These are phyloP conservation scores for Catocala nupta DNA, from an alignment of 2,888 invertebrate genomes.

Conservation along the genomic window DNA sequence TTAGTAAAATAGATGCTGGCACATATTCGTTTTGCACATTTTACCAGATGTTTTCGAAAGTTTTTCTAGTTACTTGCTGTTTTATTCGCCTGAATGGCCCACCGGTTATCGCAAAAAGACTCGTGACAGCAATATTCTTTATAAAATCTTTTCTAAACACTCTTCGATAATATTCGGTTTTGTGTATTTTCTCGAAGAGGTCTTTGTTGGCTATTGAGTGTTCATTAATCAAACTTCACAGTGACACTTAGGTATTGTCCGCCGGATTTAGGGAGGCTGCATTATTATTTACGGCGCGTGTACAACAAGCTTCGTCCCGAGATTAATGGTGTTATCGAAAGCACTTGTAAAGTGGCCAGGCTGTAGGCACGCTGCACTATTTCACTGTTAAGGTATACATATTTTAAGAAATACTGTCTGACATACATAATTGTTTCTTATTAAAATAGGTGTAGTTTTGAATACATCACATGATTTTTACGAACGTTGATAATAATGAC, in stretches of 20 bases:
- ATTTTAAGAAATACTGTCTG: slow-evolving; percentile 12
- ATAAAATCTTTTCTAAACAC: slow-evolving; percentile 34
- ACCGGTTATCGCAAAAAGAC: slow-evolving; percentile 39
- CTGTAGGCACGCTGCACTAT: slow-evolving; percentile 22
- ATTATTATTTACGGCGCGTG: slow-evolving; percentile 62
- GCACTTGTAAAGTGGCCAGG: slow-evolving; percentile 47
- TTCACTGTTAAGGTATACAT: slow-evolving; percentile 21
- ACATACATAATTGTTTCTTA: no score
- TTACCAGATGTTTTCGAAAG: slow-evolving; percentile 21
- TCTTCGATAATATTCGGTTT: slow-evolving; percentile 39
- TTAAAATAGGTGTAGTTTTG: no score
- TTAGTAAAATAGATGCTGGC: slow-evolving; percentile 20
- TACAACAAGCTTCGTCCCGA: slow-evolving; percentile 46
- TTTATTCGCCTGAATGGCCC: slow-evolving; percentile 31
- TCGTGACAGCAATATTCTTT: slow-evolving; percentile 31
- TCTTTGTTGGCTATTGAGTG: slow-evolving; percentile 52
- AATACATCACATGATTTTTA: background rate
- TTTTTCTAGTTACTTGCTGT: slow-evolving; percentile 25
- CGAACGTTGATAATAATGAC: background rate
- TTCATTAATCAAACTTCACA: slow-evolving; percentile 71
- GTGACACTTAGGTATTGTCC: slow-evolving; percentile 66
- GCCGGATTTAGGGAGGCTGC: slow-evolving; percentile 56
- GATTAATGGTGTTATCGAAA: slow-evolving; percentile 61
- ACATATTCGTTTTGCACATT: slow-evolving; percentile 15
- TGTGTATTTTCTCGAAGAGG: slow-evolving; percentile 38